Base-by-base conservation (phyloP, 2,113 vertebrate genomes). In the Rousettus leschenaultii region DNA sequence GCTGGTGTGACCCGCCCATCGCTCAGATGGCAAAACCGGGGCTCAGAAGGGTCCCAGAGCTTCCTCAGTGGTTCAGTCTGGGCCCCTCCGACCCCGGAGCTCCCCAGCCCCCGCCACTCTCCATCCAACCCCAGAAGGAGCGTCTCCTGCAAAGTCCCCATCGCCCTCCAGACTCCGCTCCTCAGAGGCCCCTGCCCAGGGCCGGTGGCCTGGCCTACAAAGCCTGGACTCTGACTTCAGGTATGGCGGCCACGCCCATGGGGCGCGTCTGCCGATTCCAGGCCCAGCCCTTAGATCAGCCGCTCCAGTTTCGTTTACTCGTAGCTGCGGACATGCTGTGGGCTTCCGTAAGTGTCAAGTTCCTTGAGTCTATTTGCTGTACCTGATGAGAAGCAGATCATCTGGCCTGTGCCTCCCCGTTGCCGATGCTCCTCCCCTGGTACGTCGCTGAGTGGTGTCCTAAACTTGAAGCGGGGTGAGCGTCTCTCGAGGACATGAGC, bases 401-500 rank as follows among this genome's bases (percentile, higher is more conserved):
- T 38, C 45, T 26, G 35, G 18, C 18, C 2, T 1, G 8, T 0
- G 35, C 13, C 13, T 71, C 61, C 14, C 43, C 2, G 0, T 1
- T 6, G 28, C 7, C 26, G 30, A 28, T 4, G 26, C 7, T 26
- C 33, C 15, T 33, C 57, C 75, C 28, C 88, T 11, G 16, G 2
- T 11, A 14, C 1, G 22, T 2, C 0, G 0, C 8, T 38, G 40
- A 48, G 51, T 12, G 16, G 66, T 24, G n/a, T 1, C 35, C 43
- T 14, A 9, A 26, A 3, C 11, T 0, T 19, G 45, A n/a, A 5
- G 4, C 1, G 21, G 6, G 16, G 3, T 33, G 24, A 0, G 11
- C 8, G 0, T 4, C 18, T 9, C 85, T 19, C 26, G 5, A 33
- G 85, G 43, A 38, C 5, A 12, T 63, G 16, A 35, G 15, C 24